A percentile compares a stretch with the other conserved stretches of the same genome.
phyloP scores from a whole-genome alignment of 1,140 invertebrate genomes.

The Drosophila truncata region DNA sequence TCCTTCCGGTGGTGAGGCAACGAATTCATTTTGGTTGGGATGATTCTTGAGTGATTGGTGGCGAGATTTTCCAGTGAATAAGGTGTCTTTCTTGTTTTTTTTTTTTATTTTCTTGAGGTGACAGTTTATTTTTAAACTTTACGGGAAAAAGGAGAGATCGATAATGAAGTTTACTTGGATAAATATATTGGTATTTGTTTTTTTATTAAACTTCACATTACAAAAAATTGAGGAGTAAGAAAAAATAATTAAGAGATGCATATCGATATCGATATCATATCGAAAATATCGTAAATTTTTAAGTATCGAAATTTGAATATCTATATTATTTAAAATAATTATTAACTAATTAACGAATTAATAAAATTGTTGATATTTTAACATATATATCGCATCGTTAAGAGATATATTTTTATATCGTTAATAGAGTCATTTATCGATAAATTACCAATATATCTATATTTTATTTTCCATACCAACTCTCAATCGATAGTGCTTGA shows the following conservation, averaged over 20 bases:
- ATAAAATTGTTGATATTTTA: too few species aligned
- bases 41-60: conserved; percentile 14
- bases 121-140: conserved; percentile 10
- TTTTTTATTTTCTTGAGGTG: neutral
- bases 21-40: conserved; percentile 17
- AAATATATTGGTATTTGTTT: neutral
- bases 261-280: neutral
- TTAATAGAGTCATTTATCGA: neutral
- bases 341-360: too few species aligned
- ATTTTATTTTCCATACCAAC: neutral
- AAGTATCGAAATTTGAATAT: neutral
- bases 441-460: neutral
- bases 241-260: too few species aligned
- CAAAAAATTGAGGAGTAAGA: too few species aligned
- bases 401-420: neutral
- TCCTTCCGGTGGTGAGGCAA: conserved; percentile 24
- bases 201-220: neutral
- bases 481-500: neutral
- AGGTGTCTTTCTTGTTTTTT: neutral
- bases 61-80: neutral
- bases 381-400: neutral
- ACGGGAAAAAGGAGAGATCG: neutral
- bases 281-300: neutral
- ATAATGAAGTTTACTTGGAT: neutral
- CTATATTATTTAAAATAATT: neutral